Evolutionary conservation across 2,113 vertebrate species (phyloP).

Genomic region (Atlantisia rogersi): DNA sequence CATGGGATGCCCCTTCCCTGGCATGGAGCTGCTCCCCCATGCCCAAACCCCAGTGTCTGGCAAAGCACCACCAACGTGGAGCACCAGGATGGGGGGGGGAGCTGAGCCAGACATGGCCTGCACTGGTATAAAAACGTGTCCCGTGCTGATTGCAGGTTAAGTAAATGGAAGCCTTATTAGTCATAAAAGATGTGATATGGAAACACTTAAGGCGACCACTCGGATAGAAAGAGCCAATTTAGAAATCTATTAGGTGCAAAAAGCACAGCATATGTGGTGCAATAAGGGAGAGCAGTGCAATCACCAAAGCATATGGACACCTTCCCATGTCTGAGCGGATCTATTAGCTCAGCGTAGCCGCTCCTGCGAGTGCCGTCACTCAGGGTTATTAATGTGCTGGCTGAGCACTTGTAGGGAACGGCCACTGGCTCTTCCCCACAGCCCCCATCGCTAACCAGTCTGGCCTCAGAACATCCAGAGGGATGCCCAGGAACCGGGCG

Average conservation of each 20-base stretch:
- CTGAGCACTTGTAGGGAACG: neutral
- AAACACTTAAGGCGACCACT: conserved; percentile 5
- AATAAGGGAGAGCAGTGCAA: neutral
- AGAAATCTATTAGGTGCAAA: conserved; percentile 34
- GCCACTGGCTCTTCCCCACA: neutral
- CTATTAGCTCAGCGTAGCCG: neutral
- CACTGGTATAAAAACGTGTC: neutral
- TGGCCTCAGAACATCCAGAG: neutral
- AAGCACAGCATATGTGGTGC: neutral
- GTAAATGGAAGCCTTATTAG: conserved; percentile 7
- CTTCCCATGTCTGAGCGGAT: neutral
- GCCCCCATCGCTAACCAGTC: neutral
- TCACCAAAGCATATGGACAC: conserved; percentile 8
- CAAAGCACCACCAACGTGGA: neutral
- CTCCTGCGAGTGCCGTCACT: neutral
- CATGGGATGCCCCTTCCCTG: rapidly evolving
- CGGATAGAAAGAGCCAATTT: conserved; percentile 27
- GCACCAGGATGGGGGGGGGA: neutral
- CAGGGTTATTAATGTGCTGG: neutral
- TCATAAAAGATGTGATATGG: conserved; percentile 28
- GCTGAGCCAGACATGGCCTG: neutral
- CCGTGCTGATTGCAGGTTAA: neutral
- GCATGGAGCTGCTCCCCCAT: neutral
- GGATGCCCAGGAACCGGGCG: neutral
- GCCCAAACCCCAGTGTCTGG: rapidly evolving